Base-by-base conservation (phyloP, 2,888 invertebrate genomes). In the Cosmorhoe ocellata region DNA sequence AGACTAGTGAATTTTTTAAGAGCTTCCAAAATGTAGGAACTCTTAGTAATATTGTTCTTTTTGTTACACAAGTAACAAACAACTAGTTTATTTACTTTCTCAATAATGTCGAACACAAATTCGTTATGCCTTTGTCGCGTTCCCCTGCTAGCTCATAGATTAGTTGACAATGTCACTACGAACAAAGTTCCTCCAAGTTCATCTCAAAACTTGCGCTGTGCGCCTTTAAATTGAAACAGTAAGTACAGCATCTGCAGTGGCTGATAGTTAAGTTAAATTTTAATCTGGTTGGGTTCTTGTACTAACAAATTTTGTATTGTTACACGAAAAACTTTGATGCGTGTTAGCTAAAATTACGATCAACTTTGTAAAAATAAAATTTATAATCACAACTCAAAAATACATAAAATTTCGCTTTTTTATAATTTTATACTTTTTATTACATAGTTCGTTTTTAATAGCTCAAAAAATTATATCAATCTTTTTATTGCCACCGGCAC, bases 151-250 rank as follows among this genome's bases (percentile, higher is more conserved):
- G 77, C 74, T 72, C 64, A 75, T 76, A 87, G 87, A 86, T 88
- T 86, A 88, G 84, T 84, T 84, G 84, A 87, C 87, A 87, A 83
- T 85, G 87, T 86, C 84, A 82, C 76, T 67, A 76, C 68, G 74
- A 79, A 75, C 76, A 74, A 84, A 88, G 79, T 87, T 85, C 72
- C 64, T 64, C 66, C 71, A 71, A 88, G 82, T 87, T 89, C 81
- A 82, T 79, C 82, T 73, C 63, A 63, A 67, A 84, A 86, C 78
- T 87, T 86, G 71, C 65, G 72, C 73, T 71, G 73, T 71, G 76
- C 74, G 79, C 80, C 82, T 84, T 88, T 84, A 86, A 85, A 89
- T 88, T 87, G 89, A 87, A 89, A 88, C 83, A 81, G 79, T 78
- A 81, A 79, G 79, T 79, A 81, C 80, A 80, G 81, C 88, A 86